These are phyloP conservation scores for Albula glossodonta DNA, from an alignment of 2,113 vertebrate species.

Conservation along the genomic window DNA sequence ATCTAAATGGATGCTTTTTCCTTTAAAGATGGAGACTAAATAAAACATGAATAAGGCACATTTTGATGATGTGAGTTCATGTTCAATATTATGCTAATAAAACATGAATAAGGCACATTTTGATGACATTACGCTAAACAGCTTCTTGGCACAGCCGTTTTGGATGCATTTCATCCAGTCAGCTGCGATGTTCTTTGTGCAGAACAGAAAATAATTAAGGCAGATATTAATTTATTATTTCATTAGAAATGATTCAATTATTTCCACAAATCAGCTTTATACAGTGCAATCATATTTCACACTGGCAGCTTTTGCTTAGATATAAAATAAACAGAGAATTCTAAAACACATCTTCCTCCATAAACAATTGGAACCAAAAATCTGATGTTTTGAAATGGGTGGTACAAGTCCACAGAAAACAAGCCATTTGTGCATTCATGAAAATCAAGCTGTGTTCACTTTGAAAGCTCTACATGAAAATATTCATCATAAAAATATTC, in stretches of 20 bases:
- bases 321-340: not conserved
- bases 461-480: not conserved
- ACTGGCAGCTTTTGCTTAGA: not conserved
- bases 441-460: not conserved
- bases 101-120: not conserved
- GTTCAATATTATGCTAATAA: not conserved
- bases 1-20: not conserved
- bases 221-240: not conserved
- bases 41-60: not conserved
- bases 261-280: not conserved
- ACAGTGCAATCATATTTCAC: not conserved
- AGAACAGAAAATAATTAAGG: not conserved
- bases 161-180: not conserved
- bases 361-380: not conserved
- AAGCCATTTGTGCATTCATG: not conserved
- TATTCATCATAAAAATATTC: not conserved
- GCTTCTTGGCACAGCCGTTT: not conserved
- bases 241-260: not conserved
- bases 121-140: not conserved
- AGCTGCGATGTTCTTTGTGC: not conserved
- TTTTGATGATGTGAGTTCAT: not conserved
- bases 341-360: not conserved
- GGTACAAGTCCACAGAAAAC: not conserved
- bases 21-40: not conserved
- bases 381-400: not conserved